phyloP scores from a whole-genome alignment of 2,888 invertebrate species.

The Lithophane socia region DNA sequence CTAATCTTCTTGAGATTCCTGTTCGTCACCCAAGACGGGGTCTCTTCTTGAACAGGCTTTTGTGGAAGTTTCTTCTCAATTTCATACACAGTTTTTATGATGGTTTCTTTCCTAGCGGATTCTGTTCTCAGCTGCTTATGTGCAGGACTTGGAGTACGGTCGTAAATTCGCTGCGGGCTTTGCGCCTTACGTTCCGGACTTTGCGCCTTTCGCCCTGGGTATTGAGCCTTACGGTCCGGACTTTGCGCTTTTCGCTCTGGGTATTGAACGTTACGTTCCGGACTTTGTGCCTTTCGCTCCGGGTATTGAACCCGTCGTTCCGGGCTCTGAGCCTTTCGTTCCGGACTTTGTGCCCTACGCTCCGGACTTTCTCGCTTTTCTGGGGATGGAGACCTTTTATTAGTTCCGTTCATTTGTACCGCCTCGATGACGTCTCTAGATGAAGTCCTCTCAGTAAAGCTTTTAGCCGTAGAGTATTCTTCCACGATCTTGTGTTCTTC shows the following conservation, averaged over 20 bases:
- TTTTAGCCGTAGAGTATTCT: slow-evolving; percentile 73
- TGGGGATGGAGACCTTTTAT: slow-evolving; percentile 79
- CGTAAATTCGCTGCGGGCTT: slow-evolving; percentile 72
- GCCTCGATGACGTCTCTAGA: slow-evolving; percentile 81
- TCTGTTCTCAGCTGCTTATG: slow-evolving; percentile 77
- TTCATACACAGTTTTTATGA: slow-evolving; percentile 79
- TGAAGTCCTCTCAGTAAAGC: slow-evolving; percentile 76
- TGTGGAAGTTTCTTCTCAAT: slow-evolving; percentile 77
- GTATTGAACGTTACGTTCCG: slow-evolving; percentile 65
- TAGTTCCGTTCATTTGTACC: slow-evolving; percentile 76
- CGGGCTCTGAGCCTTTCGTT: slow-evolving; percentile 52
- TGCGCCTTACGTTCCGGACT: slow-evolving; percentile 66
- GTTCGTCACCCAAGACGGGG: slow-evolving; percentile 92
- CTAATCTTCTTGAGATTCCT: slow-evolving; percentile 90
- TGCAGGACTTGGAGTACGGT: slow-evolving; percentile 81
- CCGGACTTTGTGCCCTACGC: slow-evolving; percentile 62
- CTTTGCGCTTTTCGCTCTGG: slow-evolving; percentile 69
- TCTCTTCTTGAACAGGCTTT: slow-evolving; percentile 86
- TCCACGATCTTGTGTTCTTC: slow-evolving; percentile 72
- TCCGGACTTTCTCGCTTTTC: slow-evolving; percentile 74
- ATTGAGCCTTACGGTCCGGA: slow-evolving; percentile 58
- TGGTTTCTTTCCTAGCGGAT: slow-evolving; percentile 77
- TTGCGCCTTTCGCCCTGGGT: slow-evolving; percentile 53
- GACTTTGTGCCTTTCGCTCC: slow-evolving; percentile 66
- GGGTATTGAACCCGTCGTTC: slow-evolving; percentile 42